Base-by-base conservation (phyloP, 1,140 invertebrate species). In the Zaprionus gabonicus region DNA sequence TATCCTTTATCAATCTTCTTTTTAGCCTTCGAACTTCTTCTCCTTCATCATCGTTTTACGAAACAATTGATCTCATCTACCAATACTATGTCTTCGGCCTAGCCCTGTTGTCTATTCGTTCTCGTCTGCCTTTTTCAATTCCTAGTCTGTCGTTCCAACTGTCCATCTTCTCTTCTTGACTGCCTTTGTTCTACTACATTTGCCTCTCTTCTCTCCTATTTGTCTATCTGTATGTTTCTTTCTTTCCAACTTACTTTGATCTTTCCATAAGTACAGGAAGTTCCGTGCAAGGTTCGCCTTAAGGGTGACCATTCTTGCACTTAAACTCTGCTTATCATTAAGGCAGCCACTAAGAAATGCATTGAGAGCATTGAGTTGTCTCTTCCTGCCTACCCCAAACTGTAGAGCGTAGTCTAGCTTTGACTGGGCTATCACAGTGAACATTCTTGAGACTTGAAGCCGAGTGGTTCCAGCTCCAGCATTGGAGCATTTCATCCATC, bases 401-500 rank as follows among this genome's bases (percentile, higher is more conserved):
- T 31, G 10, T 56, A 56, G 41, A 56, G 41, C n/a, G 31, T 51
- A 20, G 10, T 23, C 4, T 28, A 3, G 20, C 46, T 51, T 51
- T 51, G 46, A 51, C 20, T 25, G 20, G 12, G 1, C 23, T 20
- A 20, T 49, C 20, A 10, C 20, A 51, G 17, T 51, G 64, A 46
- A 78, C 74, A 53, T 75, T 28, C 49, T 64, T 64, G 23, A 28
- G 70, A 6, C 23, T 64, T 34, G n/a, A 71, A 28, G 25, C 23
- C 13, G 36, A 68, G 65, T 34, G 34, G 53, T 31, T 41, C 20
- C 20, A 20, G 23, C 53, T 36, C 46, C 20, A 68, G 38, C 34
- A 41, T 44, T 60, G 60, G 58, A 67, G 63, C 41, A 63, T 73
- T 85, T 81, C 56, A 85, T 81, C 79, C 82, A 85, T 85, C 82